Evolutionary conservation across 2,888 invertebrate genomes (phyloP).

Genomic region (Stenolophus ochropezus): DNA sequence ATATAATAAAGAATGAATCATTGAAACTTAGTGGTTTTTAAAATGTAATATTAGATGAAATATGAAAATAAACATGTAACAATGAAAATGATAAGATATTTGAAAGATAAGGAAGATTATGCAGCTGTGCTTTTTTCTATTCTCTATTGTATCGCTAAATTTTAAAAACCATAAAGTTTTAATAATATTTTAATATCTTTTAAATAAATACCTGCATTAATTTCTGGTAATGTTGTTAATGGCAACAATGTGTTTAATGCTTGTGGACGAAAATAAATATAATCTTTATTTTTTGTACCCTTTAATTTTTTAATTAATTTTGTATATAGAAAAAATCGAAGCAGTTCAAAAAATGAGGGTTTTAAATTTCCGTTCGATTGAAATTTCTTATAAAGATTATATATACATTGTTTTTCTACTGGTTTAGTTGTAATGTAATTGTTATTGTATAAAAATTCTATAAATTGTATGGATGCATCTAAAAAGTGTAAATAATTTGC

Average conservation of each 20-base stretch:
- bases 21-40: background rate
- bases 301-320: background rate
- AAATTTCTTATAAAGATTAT: background rate
- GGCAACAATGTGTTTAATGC: background rate
- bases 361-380: background rate
- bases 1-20: background rate
- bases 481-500: background rate
- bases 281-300: background rate
- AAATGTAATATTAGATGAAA: background rate
- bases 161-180: background rate
- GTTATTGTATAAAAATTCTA: constrained; percentile 7
- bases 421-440: background rate
- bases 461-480: constrained; percentile 6
- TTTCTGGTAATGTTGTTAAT: background rate
- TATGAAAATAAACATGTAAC: too few relatives aligned
- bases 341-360: background rate
- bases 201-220: background rate
- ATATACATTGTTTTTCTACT: background rate
- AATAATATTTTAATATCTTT: too few relatives aligned
- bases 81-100: too few relatives aligned
- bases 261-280: background rate
- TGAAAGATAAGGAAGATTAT: too few relatives aligned
- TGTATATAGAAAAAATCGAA: background rate
- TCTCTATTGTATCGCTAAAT: too few relatives aligned
- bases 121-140: too few relatives aligned